phyloP scores from a whole-genome alignment of 2,113 vertebrate species.

The Etheostoma spectabile region DNA sequence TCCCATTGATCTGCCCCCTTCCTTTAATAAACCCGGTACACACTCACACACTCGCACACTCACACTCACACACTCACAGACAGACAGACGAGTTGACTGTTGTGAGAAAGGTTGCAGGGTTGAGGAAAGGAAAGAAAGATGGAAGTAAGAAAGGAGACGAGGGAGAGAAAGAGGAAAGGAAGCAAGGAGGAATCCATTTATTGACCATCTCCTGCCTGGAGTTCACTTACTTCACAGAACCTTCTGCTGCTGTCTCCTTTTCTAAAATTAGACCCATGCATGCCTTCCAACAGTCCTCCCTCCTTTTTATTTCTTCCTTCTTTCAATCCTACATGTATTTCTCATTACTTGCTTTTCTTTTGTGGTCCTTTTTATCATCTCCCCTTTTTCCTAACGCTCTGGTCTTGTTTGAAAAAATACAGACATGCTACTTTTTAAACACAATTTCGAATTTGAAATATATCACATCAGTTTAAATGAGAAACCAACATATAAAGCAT shows the following conservation, averaged over 20 bases:
- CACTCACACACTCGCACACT: constrained; percentile 2
- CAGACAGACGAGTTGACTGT: constrained; percentile 33
- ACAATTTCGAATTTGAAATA: not conserved
- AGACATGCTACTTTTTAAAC: not conserved
- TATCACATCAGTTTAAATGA: not conserved
- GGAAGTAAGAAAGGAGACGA: not conserved
- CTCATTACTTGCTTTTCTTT: not conserved
- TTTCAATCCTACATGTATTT: not conserved
- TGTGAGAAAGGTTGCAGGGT: constrained; percentile 53
- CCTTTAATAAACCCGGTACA: constrained; percentile 67
- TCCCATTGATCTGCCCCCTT: constrained; percentile 75
- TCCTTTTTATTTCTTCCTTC: not conserved
- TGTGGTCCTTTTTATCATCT: not conserved
- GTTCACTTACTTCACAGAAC: constrained; percentile 39
- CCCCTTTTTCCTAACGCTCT: not conserved
- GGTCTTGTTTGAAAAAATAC: not conserved
- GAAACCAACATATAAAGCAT: no score
- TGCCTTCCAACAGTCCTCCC: no score
- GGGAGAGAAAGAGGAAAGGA: not conserved
- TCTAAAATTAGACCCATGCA: constrained; percentile 7
- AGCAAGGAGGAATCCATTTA: constrained; percentile 35
- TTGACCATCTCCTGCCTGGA: constrained; percentile 42
- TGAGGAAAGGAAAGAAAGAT: constrained; percentile 6
- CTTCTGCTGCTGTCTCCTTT: constrained; percentile 17
- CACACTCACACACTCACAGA: not conserved